Percentiles rank a stretch among this genome's conserved stretches.
Conservation (phyloP, 2,888 invertebrate species). For the Odontothrips loti region DNA sequence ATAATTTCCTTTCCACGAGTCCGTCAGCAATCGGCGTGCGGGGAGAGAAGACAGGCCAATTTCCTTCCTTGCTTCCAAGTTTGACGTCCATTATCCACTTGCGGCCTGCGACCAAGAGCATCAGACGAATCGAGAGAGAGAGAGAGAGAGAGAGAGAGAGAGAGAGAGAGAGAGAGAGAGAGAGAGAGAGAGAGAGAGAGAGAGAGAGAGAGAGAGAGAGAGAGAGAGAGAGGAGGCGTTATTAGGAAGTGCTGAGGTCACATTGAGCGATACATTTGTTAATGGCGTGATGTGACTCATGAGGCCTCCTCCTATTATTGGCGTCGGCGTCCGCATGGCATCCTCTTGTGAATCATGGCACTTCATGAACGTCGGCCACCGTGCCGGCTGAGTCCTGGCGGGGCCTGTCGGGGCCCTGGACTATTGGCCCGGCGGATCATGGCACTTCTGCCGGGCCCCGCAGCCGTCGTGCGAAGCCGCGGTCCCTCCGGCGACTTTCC, state of each 20-base stretch:
- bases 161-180: neutral
- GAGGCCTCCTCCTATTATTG: neutral
- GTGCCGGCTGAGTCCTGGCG: too few relatives aligned
- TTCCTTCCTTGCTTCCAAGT: constrained; percentile 26
- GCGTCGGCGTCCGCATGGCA: neutral
- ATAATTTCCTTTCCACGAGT: neutral
- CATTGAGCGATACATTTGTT: constrained; percentile 5
- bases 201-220: neutral
- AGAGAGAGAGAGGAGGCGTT: neutral
- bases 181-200: neutral
- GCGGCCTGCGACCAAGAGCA: neutral
- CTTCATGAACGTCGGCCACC: neutral
- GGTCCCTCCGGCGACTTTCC: too few relatives aligned
- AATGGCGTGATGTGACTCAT: constrained; percentile 26
- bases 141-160: neutral
- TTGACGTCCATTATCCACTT: constrained; percentile 22
- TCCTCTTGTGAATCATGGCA: neutral
- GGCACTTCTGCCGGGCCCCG: too few relatives aligned
- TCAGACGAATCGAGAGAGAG: neutral
- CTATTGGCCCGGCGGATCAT: too few relatives aligned
- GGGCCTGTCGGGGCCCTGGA: too few relatives aligned
- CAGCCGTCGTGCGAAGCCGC: too few relatives aligned
- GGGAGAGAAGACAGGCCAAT: neutral
- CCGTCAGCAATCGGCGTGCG: neutral
- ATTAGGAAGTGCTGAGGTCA: constrained; percentile 8